These are phyloP conservation scores for Drosophila pseudotalamancana DNA, from an alignment of 2,888 invertebrate species.

Conservation along the genomic window DNA sequence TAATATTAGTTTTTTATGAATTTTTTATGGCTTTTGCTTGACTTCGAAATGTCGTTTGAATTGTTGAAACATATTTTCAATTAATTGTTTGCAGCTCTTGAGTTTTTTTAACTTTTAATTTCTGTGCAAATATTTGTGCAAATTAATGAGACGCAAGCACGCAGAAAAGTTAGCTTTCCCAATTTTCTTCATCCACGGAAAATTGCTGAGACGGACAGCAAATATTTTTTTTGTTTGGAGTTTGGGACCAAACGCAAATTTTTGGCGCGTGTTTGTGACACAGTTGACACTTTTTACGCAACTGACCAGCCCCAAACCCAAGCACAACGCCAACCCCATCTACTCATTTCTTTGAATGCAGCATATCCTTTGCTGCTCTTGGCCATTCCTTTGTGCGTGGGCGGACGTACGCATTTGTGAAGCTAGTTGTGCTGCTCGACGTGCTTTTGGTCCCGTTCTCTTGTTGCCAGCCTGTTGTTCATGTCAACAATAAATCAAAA, in stretches of 20 bases:
- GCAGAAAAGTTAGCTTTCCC: slow-evolving; percentile 50
- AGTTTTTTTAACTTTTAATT: slow-evolving; percentile 44
- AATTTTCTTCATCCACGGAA: slow-evolving; percentile 23
- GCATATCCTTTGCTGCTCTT: slow-evolving; percentile 8
- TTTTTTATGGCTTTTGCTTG: slow-evolving; percentile 49
- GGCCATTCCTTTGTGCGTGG: neutral
- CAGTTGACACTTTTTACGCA: slow-evolving; percentile 66
- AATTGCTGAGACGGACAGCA: slow-evolving; percentile 30
- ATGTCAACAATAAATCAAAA: slow-evolving; percentile 79
- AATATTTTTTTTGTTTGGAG: slow-evolving; percentile 25
- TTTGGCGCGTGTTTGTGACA: slow-evolving; percentile 65
- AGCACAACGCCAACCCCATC: too few relatives aligned
- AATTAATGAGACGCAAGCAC: slow-evolving; percentile 65
- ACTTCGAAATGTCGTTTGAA: slow-evolving; percentile 72
- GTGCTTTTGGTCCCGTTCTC: slow-evolving; percentile 12
- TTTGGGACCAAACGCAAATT: slow-evolving; percentile 51
- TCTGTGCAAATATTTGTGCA: slow-evolving; percentile 66
- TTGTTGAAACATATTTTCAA: slow-evolving; percentile 58
- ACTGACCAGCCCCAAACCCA: slow-evolving; percentile 16
- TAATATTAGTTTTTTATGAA: slow-evolving; percentile 12
- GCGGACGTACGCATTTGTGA: slow-evolving; percentile 50
- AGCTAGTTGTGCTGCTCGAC: slow-evolving; percentile 44
- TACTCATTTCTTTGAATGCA: slow-evolving; percentile 27
- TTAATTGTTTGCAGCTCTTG: slow-evolving; percentile 58
- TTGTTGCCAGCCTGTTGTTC: slow-evolving; percentile 52